Evolutionary conservation across 2,797 vertebrate genomes (phyloP).

Genomic region (Morus bassanus): DNA sequence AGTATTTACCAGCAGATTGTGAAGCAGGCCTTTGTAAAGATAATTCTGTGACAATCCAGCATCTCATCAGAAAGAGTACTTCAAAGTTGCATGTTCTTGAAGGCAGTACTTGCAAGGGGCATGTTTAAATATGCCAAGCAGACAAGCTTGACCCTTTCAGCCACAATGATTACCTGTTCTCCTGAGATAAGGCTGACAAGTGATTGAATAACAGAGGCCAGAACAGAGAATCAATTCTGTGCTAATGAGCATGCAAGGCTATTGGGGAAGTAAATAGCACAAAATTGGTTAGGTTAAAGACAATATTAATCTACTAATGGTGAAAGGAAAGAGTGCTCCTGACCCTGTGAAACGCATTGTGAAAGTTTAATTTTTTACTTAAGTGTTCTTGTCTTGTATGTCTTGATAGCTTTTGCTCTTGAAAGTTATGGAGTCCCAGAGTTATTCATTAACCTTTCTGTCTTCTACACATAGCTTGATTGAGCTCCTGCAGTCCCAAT

Average conservation of each 20-base stretch:
- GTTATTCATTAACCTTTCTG: neutral
- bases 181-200: constrained; percentile 32
- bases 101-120: neutral
- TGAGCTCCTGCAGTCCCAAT: neutral
- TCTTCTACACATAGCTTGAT: neutral
- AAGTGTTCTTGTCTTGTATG: neutral
- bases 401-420: neutral
- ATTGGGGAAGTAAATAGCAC: constrained; percentile 18
- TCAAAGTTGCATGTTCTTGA: neutral
- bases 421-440: neutral
- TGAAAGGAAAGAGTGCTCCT: neutral
- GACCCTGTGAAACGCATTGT: neutral
- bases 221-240: constrained; percentile 47
- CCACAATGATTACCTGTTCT: constrained; percentile 7
- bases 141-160: neutral
- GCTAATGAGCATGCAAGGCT: constrained; percentile 41
- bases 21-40: neutral
- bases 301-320: constrained; percentile 4
- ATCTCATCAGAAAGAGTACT: neutral
- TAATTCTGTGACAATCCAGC: neutral
- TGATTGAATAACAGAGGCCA: constrained; percentile 38
- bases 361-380: neutral
- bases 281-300: neutral
- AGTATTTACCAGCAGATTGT: neutral
- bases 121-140: neutral